These are phyloP conservation scores for Dolichopus griseipennis DNA, from an alignment of 2,888 invertebrate species.

Conservation along the genomic window DNA sequence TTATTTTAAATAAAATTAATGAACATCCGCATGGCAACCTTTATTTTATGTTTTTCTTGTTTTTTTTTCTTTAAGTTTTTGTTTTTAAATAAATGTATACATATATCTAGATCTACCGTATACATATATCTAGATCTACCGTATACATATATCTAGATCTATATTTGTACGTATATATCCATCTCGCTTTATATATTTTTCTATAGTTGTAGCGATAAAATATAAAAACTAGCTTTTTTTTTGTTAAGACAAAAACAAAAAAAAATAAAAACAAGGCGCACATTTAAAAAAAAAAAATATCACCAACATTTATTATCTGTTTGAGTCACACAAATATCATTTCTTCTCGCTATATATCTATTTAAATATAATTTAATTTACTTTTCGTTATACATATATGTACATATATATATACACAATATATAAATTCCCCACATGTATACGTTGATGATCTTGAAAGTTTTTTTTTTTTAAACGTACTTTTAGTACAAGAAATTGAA, in stretches of 20 bases:
- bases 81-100: background rate
- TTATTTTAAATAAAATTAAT: background rate
- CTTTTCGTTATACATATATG: too few species aligned
- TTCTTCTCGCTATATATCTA: too few species aligned
- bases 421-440: too few species aligned
- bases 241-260: background rate
- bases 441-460: too few species aligned
- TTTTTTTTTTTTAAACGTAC: too few species aligned
- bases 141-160: background rate
- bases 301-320: too few species aligned
- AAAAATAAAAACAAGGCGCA: too few species aligned
- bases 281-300: too few species aligned
- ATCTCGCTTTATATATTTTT: background rate
- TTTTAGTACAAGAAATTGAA: too few species aligned
- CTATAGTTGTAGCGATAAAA: background rate
- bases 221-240: background rate
- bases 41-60: background rate
- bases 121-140: background rate
- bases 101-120: background rate
- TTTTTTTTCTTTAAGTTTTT: background rate
- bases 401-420: too few species aligned
- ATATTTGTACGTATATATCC: background rate
- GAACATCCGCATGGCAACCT: constrained; percentile 6
- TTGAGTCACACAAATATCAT: too few species aligned
- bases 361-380: too few species aligned